Conservation (phyloP, 2,797 vertebrate genomes). For the Scyliorhinus canicula region DNA sequence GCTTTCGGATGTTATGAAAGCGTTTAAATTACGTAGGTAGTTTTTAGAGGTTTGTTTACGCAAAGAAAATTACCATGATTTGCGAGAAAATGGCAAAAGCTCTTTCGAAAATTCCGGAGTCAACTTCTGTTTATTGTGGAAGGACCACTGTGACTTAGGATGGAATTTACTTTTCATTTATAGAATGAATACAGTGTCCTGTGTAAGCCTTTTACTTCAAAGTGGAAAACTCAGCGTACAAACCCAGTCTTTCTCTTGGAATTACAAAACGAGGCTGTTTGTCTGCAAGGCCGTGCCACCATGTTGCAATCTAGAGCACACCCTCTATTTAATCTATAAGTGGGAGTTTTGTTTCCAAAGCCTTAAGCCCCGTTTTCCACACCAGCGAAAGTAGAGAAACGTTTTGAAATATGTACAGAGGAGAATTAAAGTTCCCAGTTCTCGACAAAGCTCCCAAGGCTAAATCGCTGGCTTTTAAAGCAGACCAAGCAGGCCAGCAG, state of each 20-base stretch:
- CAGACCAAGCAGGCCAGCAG: too few species aligned
- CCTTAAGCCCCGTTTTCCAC: neutral
- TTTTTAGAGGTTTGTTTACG: neutral
- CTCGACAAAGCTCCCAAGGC: neutral
- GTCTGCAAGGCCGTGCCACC: neutral
- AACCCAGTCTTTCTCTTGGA: neutral
- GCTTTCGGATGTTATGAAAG: constrained; percentile 15
- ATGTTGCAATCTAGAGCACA: neutral
- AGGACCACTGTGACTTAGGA: neutral
- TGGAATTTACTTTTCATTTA: constrained; percentile 10
- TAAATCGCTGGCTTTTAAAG: too few species aligned
- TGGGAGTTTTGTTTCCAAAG: neutral
- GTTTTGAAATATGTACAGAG: neutral
- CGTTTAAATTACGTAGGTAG: neutral
- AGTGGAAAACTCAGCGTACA: neutral
- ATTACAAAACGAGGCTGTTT: neutral
- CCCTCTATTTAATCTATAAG: neutral
- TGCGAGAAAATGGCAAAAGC: neutral
- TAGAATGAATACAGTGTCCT: neutral
- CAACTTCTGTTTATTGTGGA: constrained; percentile 14
- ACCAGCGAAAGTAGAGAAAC: neutral
- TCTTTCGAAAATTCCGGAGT: constrained; percentile 17
- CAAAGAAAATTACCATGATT: constrained; percentile 1
- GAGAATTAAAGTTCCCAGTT: neutral
- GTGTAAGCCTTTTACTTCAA: constrained; percentile 16